These are phyloP conservation scores for Sternarchorhynchus goeldii DNA, from an alignment of 2,797 vertebrate species.

Conservation along the genomic window DNA sequence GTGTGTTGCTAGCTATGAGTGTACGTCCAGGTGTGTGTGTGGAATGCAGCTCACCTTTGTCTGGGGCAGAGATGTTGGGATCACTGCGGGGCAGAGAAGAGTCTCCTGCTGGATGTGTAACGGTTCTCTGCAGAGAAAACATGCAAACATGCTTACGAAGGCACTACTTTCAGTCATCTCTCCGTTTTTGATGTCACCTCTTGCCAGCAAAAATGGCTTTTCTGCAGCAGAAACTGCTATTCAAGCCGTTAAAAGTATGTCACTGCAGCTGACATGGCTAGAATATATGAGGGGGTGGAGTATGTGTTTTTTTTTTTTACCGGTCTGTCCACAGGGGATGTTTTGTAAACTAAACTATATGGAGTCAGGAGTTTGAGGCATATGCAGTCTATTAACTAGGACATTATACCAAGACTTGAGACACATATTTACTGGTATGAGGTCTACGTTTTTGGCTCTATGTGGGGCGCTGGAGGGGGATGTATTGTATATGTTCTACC, in stretches of 20 bases:
- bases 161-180: not conserved
- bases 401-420: not conserved
- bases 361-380: no score
- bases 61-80: constrained; percentile 88
- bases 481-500: constrained; percentile 70
- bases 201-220: not conserved
- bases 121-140: constrained; percentile 77
- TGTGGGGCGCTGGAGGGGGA: not conserved
- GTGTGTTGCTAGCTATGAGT: not conserved
- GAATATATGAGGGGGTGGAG: no score
- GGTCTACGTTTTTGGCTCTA: not conserved
- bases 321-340: no score
- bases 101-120: constrained; percentile 89
- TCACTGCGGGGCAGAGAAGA: constrained; percentile 90
- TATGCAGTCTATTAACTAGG: not conserved
- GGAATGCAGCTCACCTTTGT: constrained; percentile 83
- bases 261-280: not conserved
- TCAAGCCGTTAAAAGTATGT: not conserved
- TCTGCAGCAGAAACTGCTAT: not conserved
- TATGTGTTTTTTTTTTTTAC: no score
- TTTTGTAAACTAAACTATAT: no score
- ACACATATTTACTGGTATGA: not conserved
- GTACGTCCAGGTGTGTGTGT: not conserved
- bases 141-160: not conserved
- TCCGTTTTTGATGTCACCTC: not conserved